Percentiles rank a stretch among this genome's conserved stretches.
These are phyloP conservation scores for Scleropages formosus DNA, from an alignment of 2,797 vertebrate genomes.

Conservation along the genomic window DNA sequence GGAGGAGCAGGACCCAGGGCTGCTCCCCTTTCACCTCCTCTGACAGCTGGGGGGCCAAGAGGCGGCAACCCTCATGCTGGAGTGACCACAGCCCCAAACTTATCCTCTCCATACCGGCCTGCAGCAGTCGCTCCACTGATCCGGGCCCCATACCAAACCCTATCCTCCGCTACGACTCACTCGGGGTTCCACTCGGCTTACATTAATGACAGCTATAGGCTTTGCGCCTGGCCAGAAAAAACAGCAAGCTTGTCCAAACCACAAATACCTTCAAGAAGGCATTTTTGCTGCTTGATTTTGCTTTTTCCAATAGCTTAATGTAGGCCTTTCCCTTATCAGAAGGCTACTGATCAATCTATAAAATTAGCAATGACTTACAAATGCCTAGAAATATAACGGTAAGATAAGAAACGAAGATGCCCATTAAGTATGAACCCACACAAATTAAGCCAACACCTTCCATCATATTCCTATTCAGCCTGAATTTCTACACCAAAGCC, in stretches of 20 bases:
- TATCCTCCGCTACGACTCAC: background rate
- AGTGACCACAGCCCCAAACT: background rate
- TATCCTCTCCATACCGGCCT: background rate
- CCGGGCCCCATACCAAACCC: background rate
- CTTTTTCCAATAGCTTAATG: background rate
- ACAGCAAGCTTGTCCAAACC: constrained; percentile 30
- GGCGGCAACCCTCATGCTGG: background rate
- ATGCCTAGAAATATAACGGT: background rate
- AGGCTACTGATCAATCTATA: background rate
- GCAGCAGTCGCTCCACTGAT: background rate
- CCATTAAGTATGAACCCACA: background rate
- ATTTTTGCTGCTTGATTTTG: constrained; percentile 29
- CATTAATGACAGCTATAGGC: constrained; percentile 22
- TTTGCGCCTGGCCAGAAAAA: constrained; percentile 7
- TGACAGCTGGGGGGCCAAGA: background rate
- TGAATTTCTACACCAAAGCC: background rate
- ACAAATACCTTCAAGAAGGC: constrained; percentile 24
- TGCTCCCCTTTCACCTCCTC: background rate
- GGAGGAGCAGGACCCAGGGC: background rate
- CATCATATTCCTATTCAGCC: background rate
- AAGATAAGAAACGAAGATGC: too few species aligned
- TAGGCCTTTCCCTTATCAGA: constrained; percentile 5
- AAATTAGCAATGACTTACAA: background rate
- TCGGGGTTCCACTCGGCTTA: constrained; percentile 10
- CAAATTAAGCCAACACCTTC: background rate